Evolutionary conservation across 2,113 vertebrate genomes (phyloP).

Genomic region (Tapirus terrestris): DNA sequence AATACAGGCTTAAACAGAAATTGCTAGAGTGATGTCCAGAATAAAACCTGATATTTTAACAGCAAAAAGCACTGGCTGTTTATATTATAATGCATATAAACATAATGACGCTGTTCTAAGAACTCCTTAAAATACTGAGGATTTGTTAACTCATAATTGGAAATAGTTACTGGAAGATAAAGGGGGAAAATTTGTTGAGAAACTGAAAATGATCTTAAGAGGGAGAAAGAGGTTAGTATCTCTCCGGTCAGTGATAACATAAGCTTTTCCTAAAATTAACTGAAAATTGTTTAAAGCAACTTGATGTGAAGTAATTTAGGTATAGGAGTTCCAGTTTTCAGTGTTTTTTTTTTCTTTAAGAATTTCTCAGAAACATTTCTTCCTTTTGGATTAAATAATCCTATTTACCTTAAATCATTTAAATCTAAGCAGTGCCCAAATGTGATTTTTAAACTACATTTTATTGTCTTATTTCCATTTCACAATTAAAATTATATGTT

Average conservation of each 20-base stretch:
- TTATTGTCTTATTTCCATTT: conserved; percentile 49
- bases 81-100: conserved; percentile 38
- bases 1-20: conserved; percentile 48
- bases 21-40: conserved; percentile 60
- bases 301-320: conserved; percentile 29
- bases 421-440: conserved; percentile 19
- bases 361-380: conserved; percentile 38
- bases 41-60: conserved; percentile 35
- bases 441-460: conserved; percentile 47
- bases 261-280: conserved; percentile 18
- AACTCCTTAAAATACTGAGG: conserved; percentile 42
- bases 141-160: conserved; percentile 56
- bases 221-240: background rate
- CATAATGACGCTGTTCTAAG: conserved; percentile 46
- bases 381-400: conserved; percentile 42
- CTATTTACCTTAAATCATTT: conserved; percentile 18
- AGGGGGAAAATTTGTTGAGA: conserved; percentile 46
- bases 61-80: conserved; percentile 42
- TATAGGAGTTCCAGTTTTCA: background rate
- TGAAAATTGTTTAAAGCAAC: background rate
- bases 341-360: background rate
- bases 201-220: conserved; percentile 48
- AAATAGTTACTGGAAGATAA: conserved; percentile 26
- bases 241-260: background rate
- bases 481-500: conserved; percentile 36